Evolutionary conservation across 2,113 vertebrate species (phyloP).

Genomic region (Psephotus haematonotus): DNA sequence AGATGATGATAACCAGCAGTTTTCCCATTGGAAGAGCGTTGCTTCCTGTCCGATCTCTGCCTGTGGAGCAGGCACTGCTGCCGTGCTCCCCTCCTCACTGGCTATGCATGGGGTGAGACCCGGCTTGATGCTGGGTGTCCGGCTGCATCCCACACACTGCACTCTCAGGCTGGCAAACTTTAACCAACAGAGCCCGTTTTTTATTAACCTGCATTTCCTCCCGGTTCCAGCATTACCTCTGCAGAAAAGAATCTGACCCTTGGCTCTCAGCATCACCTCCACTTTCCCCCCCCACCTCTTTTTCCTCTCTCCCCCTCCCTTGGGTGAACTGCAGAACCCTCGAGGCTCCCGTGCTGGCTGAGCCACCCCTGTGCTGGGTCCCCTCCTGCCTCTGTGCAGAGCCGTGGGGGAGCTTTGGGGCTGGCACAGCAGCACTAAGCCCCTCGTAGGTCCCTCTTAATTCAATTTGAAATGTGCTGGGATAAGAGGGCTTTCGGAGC

Average conservation of each 20-base stretch:
- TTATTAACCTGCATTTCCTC: neutral
- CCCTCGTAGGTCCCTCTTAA: constrained; percentile 63
- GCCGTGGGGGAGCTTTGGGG: neutral
- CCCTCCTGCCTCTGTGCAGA: neutral
- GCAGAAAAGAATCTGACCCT: constrained; percentile 24
- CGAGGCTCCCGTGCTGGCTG: neutral
- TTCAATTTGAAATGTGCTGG: constrained; percentile 68
- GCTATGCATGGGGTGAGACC: rapidly evolving
- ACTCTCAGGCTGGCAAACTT: neutral
- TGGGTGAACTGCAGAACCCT: neutral
- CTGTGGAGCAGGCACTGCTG: neutral
- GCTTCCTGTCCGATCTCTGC: neutral
- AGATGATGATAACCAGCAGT: rapidly evolving
- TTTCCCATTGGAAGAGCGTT: neutral
- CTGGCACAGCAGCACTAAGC: constrained; percentile 4
- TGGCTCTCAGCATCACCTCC: neutral
- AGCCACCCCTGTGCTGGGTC: neutral
- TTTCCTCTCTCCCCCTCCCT: rapidly evolving
- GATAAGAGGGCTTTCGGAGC: constrained; percentile 67
- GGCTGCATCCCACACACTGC: neutral
- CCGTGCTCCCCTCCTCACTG: neutral
- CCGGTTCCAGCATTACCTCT: neutral
- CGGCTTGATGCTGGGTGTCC: rapidly evolving
- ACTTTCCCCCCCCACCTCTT: rapidly evolving
- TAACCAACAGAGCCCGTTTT: neutral